Conservation (phyloP, 2,888 invertebrate genomes). For the Melanotus villosus region DNA sequence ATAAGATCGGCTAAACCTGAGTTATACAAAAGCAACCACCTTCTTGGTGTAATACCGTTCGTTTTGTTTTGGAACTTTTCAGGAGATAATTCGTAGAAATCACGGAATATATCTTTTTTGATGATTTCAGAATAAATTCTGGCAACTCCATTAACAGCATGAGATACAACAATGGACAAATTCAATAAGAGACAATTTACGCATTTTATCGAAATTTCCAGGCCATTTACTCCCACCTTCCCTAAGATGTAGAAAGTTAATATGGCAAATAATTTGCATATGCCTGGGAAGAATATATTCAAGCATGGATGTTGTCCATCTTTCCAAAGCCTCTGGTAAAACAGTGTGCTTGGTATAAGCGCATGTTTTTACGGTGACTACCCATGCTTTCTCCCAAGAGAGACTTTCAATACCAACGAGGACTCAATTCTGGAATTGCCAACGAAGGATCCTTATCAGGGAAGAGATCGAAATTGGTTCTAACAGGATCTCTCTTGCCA, state of each 20-base stretch:
- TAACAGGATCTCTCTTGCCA: slow-evolving; percentile 86
- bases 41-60: slow-evolving; percentile 98
- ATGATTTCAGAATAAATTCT: slow-evolving; percentile 97
- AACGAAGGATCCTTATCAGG: slow-evolving; percentile 98
- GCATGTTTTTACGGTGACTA: slow-evolving; percentile 87
- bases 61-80: slow-evolving; percentile 99
- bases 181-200: slow-evolving; percentile 96
- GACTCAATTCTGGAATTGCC: slow-evolving; percentile 96
- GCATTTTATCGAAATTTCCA: slow-evolving; percentile 83
- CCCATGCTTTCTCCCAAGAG: slow-evolving; percentile 94
- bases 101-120: slow-evolving; percentile 89
- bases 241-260: slow-evolving; percentile 89
- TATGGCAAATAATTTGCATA: slow-evolving; percentile 97
- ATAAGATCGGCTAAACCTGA: slow-evolving; percentile 96
- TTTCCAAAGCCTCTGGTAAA: slow-evolving; percentile 95
- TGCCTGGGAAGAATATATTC: slow-evolving; percentile 94
- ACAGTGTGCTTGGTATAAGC: slow-evolving; percentile 99
- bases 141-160: slow-evolving; percentile 98
- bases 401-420: slow-evolving; percentile 94
- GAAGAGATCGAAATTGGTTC: slow-evolving; percentile 89
- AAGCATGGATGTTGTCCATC: slow-evolving; percentile 93
- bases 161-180: slow-evolving; percentile 94
- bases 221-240: slow-evolving; percentile 82
- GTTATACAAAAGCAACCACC: slow-evolving; percentile 98
- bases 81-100: slow-evolving; percentile 95